These are phyloP conservation scores for Colossoma macropomum DNA, from an alignment of 2,113 vertebrate genomes.

Conservation along the genomic window DNA sequence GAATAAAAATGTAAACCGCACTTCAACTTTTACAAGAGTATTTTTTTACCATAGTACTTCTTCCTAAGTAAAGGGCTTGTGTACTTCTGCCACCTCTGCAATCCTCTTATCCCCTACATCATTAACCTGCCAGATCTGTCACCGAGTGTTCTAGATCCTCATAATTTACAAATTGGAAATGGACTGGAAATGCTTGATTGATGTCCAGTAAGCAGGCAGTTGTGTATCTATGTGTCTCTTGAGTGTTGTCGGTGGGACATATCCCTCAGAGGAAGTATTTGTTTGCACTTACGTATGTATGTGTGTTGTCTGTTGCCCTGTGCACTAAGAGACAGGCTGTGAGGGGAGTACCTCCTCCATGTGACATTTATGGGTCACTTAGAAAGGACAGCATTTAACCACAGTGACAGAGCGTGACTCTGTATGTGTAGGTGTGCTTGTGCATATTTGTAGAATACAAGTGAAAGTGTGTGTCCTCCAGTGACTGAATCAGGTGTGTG, in stretches of 20 bases:
- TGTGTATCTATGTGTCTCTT: neutral
- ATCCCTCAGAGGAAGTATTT: neutral
- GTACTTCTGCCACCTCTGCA: too few relatives aligned
- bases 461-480: neutral
- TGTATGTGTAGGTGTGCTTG: neutral
- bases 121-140: neutral
- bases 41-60: too few relatives aligned
- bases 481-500: neutral
- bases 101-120: too few relatives aligned
- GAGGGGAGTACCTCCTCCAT: neutral
- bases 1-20: too few relatives aligned
- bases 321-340: neutral
- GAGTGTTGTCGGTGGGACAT: neutral
- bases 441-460: neutral
- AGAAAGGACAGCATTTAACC: neutral
- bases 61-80: too few relatives aligned
- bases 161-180: neutral
- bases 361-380: constrained; percentile 3
- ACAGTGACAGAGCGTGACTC: neutral
- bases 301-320: neutral
- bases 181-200: neutral
- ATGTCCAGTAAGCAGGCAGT: neutral
- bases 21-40: too few relatives aligned
- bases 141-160: neutral
- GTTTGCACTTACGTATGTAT: neutral